Evolutionary conservation across 2,113 vertebrate genomes (phyloP), one percentile per base, ranked within the genome.

Genomic region (Istiophorus platypterus): DNA sequence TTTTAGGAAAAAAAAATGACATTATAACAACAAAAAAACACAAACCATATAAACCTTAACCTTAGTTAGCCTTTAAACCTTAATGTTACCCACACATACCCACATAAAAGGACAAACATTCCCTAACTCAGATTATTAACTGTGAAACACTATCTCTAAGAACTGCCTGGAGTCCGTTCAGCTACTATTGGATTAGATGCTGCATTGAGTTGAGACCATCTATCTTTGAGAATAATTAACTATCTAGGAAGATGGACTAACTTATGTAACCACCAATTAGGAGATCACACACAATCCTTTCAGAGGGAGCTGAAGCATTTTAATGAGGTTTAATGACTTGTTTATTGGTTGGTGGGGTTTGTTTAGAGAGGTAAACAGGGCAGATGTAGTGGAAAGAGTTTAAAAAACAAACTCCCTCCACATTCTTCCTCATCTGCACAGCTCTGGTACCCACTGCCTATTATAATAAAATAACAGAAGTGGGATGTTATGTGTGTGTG

Each of bases 191-290:
- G 80, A 90, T 84, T 84, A 84, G 72, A 88, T 69, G 67, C 72
- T 72, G 83, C 70, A 72, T 5, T 51, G 51, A 78, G 82, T 61
- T 58, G 51, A 74, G 79, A 66, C 57, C 42, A 85, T 89, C 88
- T 64, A 85, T 86, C 83, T 85, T 75, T 66, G 69, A 91, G 80
- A 88, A 88, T 93, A 94, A 94, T 94, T 91, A 93, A 90, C 84
- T 81, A 85, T 81, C 68, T 56, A 74, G 61, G 90, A 92, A 91
- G 84, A 93, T 87, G 77, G 89, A 93, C 87, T 76, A 86, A 88
- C 72, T 92, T 92, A 90, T 84, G 66, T 81, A 93, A 92, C 82
- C 88, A 86, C 85, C 87, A 92, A 95, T 95, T 93, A 92, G 82
- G 75, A 89, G 83, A 80, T 89, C 70, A 71, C 72, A 89, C 88